Base-by-base conservation (phyloP, 2,888 invertebrate genomes). In the Conus canariensis region DNA sequence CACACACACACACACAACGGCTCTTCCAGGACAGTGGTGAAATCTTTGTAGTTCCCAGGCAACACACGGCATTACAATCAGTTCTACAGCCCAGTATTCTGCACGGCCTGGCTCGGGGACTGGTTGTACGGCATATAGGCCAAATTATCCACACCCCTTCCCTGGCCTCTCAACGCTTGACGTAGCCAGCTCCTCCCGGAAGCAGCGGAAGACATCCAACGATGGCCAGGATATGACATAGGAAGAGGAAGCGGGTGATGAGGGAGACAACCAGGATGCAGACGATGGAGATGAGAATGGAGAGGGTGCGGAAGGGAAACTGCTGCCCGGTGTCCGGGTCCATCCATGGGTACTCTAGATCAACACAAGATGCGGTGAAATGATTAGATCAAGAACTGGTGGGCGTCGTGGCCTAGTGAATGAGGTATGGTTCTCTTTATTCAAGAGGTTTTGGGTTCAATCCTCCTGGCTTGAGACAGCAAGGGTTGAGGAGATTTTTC, bases 251-350 rank as follows among this genome's bases (percentile, higher is more conserved):
- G 95, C 98, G 98, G 22, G 95, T 92, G 6, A 93, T 83, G 90
- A 93, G 93, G 16, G 95, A 96, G 22, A 95, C 94, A 30, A 90
- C 16, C 12, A 95, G 90, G 74, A 95, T 93, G 16, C 92, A 88
- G 22, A 91, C 70, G n/a, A 95, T 91, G 85, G 93, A 93, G 94
- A 98, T 95, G 88, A 98, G 94, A 99, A 99, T 99, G 85, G 99
- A 98, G 97, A 99, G 97, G 60, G 99, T 99, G 93, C 99, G 97
- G 97, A 99, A 99, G 30, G 99, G 99, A 96, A 99, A 99, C 95
- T 98, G 97, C 96, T 99, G 99, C 1, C 92, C 88, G 45, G 22
- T 10, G 58, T 12, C n/a, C 6, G 87, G n/a, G 16, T 74, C 87
- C 58, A 74, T 74, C 87, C 87, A 87, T 12, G 87, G 87, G 58